phyloP scores from a whole-genome alignment of 2,888 invertebrate species.

The Ectemnius lituratus region DNA sequence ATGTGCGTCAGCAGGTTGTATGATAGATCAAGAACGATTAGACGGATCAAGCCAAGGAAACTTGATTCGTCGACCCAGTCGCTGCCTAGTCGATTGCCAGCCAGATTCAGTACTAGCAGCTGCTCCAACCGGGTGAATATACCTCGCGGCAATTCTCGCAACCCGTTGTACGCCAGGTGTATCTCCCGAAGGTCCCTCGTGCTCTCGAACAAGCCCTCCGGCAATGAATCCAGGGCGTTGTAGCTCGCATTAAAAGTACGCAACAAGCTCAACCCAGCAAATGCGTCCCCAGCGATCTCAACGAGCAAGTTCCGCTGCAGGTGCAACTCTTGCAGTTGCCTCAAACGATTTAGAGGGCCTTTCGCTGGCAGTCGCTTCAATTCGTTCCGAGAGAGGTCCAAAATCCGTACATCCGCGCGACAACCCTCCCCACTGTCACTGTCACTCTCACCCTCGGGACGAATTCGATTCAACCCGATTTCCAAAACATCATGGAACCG shows the following conservation, averaged over 20 bases:
- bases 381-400: constrained; percentile 91
- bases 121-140: constrained; percentile 91
- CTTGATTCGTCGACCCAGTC: constrained; percentile 91
- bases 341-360: constrained; percentile 86
- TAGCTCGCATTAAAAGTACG: constrained; percentile 91
- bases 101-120: constrained; percentile 89
- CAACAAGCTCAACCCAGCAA: constrained; percentile 88
- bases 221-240: constrained; percentile 89
- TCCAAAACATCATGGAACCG: constrained; percentile 88
- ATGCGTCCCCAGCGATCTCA: constrained; percentile 87
- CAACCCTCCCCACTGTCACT: constrained; percentile 69
- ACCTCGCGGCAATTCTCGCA: constrained; percentile 89
- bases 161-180: constrained; percentile 90
- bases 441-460: not conserved
- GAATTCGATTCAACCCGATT: constrained; percentile 81
- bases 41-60: constrained; percentile 89
- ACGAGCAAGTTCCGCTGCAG: constrained; percentile 91
- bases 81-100: constrained; percentile 90
- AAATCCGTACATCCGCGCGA: constrained; percentile 83
- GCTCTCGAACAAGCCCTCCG: constrained; percentile 89
- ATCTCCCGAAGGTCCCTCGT: constrained; percentile 90
- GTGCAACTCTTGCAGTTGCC: constrained; percentile 88
- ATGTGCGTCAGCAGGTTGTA: constrained; percentile 92
- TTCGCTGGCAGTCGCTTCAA: constrained; percentile 86
- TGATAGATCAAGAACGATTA: constrained; percentile 91